These are phyloP conservation scores for Drosophila guanche DNA, from an alignment of 1,140 invertebrate species.

Conservation along the genomic window DNA sequence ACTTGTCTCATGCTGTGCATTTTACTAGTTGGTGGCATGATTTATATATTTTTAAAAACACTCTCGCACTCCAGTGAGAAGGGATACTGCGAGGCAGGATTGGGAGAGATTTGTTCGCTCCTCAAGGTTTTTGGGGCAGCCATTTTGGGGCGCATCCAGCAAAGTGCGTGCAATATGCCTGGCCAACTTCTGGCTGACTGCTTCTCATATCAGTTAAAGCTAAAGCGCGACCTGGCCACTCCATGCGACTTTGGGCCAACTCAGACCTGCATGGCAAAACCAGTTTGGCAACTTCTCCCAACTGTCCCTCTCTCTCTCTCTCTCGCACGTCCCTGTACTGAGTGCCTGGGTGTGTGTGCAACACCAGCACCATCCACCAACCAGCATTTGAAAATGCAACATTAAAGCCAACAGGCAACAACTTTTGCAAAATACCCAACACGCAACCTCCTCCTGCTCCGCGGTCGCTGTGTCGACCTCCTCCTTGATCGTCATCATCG, in stretches of 20 bases:
- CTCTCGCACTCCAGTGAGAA: constrained; percentile 12
- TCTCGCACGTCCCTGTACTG: constrained; percentile 8
- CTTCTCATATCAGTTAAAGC: constrained; percentile 72
- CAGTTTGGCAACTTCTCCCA: constrained; percentile 72
- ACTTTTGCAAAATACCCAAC: constrained; percentile 72
- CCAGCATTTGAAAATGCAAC: constrained; percentile 82
- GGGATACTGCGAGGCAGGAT: constrained; percentile 18
- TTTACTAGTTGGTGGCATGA: constrained; percentile 79
- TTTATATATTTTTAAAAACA: constrained; percentile 83
- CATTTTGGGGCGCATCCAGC: constrained; percentile 53
- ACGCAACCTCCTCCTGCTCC: constrained; percentile 54
- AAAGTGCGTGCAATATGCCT: constrained; percentile 71
- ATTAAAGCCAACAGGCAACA: constrained; percentile 73
- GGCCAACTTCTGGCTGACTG: constrained; percentile 27
- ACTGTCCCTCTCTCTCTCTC: constrained; percentile 23
- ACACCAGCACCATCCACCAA: constrained; percentile 62
- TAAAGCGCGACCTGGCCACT: constrained; percentile 68
- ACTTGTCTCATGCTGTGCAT: constrained; percentile 82
- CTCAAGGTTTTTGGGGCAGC: constrained; percentile 46
- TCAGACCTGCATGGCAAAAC: constrained; percentile 62
- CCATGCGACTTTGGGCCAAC: background rate
- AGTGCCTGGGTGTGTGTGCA: constrained; percentile 45
- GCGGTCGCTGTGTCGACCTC: background rate
- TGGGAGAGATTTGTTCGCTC: background rate
- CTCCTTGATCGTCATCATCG: constrained; percentile 10